Conservation (phyloP, 2,113 vertebrate genomes). For the Tautogolabrus adspersus region DNA sequence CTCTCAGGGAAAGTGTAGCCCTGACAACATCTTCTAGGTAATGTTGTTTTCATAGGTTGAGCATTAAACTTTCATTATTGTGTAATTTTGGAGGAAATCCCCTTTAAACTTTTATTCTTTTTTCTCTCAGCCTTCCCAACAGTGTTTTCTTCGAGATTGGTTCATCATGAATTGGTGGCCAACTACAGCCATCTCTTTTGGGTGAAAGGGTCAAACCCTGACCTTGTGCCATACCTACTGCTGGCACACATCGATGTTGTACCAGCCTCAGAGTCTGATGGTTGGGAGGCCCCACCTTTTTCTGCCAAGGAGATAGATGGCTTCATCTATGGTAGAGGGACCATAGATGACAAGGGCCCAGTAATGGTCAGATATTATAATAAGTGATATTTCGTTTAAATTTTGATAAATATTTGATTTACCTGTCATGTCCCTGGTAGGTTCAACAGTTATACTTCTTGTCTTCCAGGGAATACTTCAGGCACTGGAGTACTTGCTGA, state of each 20-base stretch:
- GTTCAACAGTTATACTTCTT: not conserved
- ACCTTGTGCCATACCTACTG: conserved; percentile 90
- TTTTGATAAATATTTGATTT: not conserved
- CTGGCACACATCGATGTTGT: conserved; percentile 95
- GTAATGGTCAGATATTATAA: conserved; percentile 87
- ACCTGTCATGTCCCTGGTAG: not conserved
- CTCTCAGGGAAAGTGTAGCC: too few species aligned
- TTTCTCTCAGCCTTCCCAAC: conserved; percentile 88
- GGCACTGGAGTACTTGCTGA: conserved; percentile 90
- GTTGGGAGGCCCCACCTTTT: conserved; percentile 94
- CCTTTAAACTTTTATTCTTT: not conserved
- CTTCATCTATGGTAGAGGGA: conserved; percentile 94
- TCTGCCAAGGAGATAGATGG: conserved; percentile 90
- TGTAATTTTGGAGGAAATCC: not conserved
- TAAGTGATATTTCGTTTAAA: not conserved
- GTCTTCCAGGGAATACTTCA: conserved; percentile 89
- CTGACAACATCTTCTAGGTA: not conserved
- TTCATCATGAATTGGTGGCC: conserved; percentile 89
- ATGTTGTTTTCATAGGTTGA: not conserved
- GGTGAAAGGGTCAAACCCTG: conserved; percentile 84
- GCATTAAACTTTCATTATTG: not conserved
- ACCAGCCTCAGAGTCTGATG: conserved; percentile 86
- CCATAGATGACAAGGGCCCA: conserved; percentile 92
- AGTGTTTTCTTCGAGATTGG: conserved; percentile 89
- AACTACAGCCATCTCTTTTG: conserved; percentile 92